phyloP scores from a whole-genome alignment of 2,113 vertebrate species.

The Poeciliopsis occidentalis region DNA sequence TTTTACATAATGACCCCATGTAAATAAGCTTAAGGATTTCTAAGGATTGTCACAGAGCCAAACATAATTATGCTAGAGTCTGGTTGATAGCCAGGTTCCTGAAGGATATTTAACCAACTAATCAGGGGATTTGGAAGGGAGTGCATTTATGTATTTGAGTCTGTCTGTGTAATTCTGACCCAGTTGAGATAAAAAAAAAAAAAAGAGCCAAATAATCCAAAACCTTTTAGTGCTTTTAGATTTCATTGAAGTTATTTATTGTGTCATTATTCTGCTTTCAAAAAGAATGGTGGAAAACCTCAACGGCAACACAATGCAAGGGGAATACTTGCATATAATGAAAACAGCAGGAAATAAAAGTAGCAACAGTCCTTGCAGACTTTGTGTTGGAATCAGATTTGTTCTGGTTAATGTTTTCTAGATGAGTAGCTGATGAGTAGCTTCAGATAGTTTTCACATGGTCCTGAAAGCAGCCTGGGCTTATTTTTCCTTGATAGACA shows the following conservation, averaged over 20 bases:
- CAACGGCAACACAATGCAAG: neutral
- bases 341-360: neutral
- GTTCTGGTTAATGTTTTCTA: neutral
- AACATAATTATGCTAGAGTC: neutral
- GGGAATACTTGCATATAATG: neutral
- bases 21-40: too few relatives aligned
- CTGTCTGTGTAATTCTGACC: neutral
- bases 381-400: neutral
- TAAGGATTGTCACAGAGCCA: neutral
- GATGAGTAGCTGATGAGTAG: neutral
- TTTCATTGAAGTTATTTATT: neutral
- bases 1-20: too few relatives aligned
- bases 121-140: neutral
- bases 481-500: conserved; percentile 6
- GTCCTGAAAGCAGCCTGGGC: neutral
- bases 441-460: neutral
- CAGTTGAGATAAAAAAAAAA: too few relatives aligned
- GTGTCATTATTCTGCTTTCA: neutral
- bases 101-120: neutral
- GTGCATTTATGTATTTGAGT: neutral
- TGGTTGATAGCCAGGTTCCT: neutral
- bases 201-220: neutral
- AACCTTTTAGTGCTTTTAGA: neutral
- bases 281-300: neutral
- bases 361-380: neutral